Evolutionary conservation across 2,888 invertebrate species (phyloP).

Genomic region (Dione vanillae): DNA sequence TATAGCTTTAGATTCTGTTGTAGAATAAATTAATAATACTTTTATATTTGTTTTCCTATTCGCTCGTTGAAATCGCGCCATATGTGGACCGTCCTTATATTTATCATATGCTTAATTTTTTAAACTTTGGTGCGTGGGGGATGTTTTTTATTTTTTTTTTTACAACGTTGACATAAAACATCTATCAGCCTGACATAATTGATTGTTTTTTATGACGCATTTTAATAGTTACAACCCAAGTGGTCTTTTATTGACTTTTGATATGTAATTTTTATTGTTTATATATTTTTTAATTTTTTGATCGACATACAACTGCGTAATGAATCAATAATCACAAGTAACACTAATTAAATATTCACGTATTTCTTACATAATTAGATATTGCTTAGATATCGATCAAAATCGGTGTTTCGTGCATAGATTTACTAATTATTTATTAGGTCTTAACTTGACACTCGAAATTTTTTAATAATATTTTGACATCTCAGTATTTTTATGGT

Average conservation of each 20-base stretch:
- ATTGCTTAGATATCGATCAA: too few species aligned
- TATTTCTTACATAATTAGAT: too few species aligned
- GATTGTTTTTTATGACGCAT: not conserved
- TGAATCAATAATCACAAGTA: too few species aligned
- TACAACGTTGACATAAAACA: not conserved
- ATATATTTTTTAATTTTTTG: too few species aligned
- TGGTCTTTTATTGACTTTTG: too few species aligned
- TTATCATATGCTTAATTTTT: slow-evolving; percentile 1
- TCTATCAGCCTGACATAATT: not conserved
- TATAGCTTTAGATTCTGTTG: slow-evolving; percentile 10
- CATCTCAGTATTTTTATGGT: not conserved
- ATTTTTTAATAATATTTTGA: not conserved
- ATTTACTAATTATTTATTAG: too few species aligned
- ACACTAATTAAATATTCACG: too few species aligned
- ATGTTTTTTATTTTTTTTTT: not conserved
- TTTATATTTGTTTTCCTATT: slow-evolving; percentile 1
- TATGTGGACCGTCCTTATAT: slow-evolving; percentile 23
- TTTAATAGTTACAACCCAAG: too few species aligned
- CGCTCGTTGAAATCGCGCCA: slow-evolving; percentile 7
- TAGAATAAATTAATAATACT: slow-evolving; percentile 4
- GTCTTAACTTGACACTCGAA: too few species aligned
- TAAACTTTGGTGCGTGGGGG: not conserved
- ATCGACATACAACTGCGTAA: too few species aligned
- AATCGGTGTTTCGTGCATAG: too few species aligned
- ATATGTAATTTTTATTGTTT: too few species aligned